These are phyloP conservation scores for Alligator mississippiensis DNA, from an alignment of 2,113 vertebrate genomes.

Conservation along the genomic window DNA sequence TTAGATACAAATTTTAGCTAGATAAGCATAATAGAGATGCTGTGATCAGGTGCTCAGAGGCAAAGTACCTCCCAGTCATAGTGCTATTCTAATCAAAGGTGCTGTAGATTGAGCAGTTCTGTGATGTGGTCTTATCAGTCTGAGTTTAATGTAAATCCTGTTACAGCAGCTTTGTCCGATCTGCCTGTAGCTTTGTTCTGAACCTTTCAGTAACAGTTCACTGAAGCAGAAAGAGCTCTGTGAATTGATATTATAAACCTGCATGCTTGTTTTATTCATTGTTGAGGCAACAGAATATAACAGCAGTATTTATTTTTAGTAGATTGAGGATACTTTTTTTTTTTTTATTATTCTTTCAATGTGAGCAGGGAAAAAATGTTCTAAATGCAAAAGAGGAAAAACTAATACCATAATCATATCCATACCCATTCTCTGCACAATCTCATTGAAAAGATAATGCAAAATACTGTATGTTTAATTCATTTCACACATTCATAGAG, in stretches of 20 bases:
- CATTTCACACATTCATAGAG: constrained; percentile 50
- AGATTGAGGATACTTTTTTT: constrained; percentile 41
- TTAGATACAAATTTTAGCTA: constrained; percentile 21
- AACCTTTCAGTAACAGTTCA: constrained; percentile 84
- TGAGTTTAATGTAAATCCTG: constrained; percentile 81
- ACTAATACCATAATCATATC: constrained; percentile 49
- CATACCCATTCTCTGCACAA: constrained; percentile 9
- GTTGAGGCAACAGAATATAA: constrained; percentile 74
- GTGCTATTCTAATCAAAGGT: constrained; percentile 69
- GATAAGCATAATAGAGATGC: constrained; percentile 57
- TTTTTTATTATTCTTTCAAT: background rate
- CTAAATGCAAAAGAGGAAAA: constrained; percentile 59
- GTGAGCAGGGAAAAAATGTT: constrained; percentile 17
- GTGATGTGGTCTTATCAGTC: constrained; percentile 82
- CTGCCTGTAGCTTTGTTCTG: constrained; percentile 84
- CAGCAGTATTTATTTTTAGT: constrained; percentile 79
- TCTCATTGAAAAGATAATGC: constrained; percentile 42
- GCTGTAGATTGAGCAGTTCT: constrained; percentile 63
- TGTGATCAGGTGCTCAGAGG: constrained; percentile 63
- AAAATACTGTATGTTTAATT: constrained; percentile 60
- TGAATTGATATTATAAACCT: constrained; percentile 85
- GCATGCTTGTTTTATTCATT: constrained; percentile 79
- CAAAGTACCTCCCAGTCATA: constrained; percentile 39
- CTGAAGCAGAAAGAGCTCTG: constrained; percentile 82
- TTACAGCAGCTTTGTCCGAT: constrained; percentile 81